A percentile compares a stretch with the other conserved stretches of the same genome.
phyloP scores from a whole-genome alignment of 1,140 invertebrate genomes.

The Mamestra configurata region DNA sequence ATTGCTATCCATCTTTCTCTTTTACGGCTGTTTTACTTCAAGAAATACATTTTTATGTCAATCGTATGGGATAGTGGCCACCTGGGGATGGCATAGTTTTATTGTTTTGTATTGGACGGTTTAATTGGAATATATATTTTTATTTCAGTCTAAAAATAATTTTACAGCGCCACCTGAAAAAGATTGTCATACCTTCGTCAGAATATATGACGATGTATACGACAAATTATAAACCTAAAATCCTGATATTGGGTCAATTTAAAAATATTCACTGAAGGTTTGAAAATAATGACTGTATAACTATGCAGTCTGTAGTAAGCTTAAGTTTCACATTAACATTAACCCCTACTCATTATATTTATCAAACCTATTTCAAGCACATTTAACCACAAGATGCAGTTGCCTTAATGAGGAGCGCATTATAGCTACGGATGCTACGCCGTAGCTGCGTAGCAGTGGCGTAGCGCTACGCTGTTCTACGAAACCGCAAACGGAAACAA shows the following conservation, averaged over 20 bases:
- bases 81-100: constrained; percentile 11
- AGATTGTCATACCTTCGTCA: too few relatives aligned
- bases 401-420: constrained; percentile 24
- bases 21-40: constrained; percentile 18
- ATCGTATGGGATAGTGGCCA: not conserved
- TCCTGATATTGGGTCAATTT: too few relatives aligned
- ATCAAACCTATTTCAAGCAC: not conserved
- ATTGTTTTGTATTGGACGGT: not conserved
- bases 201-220: too few relatives aligned
- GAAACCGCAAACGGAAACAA: constrained; percentile 1
- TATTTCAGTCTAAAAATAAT: too few relatives aligned
- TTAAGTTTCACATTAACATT: not conserved
- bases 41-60: constrained; percentile 2
- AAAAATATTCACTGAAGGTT: too few relatives aligned
- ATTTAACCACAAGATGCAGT: constrained; percentile 20
- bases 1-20: constrained; percentile 1
- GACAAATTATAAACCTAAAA: too few relatives aligned
- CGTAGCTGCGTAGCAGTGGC: not conserved
- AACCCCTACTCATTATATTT: not conserved
- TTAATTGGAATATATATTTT: not conserved
- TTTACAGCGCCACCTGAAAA: too few relatives aligned
- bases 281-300: too few relatives aligned
- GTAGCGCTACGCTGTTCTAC: constrained; percentile 23
- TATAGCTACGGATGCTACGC: constrained; percentile 22
- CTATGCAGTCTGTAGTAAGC: not conserved